These are phyloP conservation scores for Dolichoris vasculosae DNA, from an alignment of 1,140 invertebrate genomes.

Conservation along the genomic window DNA sequence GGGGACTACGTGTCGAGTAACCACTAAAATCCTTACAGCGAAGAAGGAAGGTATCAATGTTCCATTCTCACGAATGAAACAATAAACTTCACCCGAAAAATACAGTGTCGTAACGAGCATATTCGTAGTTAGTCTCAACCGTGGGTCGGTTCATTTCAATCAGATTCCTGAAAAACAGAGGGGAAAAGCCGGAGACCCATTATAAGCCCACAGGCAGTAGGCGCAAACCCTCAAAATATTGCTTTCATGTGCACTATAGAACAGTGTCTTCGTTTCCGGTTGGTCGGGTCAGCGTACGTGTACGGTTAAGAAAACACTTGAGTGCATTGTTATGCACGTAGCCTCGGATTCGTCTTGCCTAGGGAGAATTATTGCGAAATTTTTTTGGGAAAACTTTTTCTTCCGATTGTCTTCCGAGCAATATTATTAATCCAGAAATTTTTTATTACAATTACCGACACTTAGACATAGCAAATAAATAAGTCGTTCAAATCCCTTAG, in stretches of 20 bases:
- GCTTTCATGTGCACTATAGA: background rate
- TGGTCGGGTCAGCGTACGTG: background rate
- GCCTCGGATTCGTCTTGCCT: background rate
- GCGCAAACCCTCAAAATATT: conserved; percentile 11
- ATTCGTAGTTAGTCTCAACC: background rate
- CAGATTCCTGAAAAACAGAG: conserved; percentile 18
- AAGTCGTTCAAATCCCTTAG: background rate
- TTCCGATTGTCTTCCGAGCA: no score
- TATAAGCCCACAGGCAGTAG: background rate
- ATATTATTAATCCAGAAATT: conserved; percentile 4
- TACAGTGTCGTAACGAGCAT: background rate
- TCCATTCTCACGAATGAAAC: no score
- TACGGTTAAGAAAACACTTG: no score
- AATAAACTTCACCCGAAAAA: background rate
- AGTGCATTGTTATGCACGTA: background rate
- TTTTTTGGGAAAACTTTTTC: conserved; percentile 3
- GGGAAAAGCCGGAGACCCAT: background rate
- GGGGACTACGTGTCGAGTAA: no score
- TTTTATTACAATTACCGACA: background rate
- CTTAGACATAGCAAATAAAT: background rate
- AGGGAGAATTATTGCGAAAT: background rate
- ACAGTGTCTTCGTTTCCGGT: conserved; percentile 23
- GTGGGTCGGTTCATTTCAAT: conserved; percentile 23
- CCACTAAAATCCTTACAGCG: no score
- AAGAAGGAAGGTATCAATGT: no score